Evolutionary conservation across 2,888 invertebrate genomes (phyloP).

Genomic region (Autographa gamma): DNA sequence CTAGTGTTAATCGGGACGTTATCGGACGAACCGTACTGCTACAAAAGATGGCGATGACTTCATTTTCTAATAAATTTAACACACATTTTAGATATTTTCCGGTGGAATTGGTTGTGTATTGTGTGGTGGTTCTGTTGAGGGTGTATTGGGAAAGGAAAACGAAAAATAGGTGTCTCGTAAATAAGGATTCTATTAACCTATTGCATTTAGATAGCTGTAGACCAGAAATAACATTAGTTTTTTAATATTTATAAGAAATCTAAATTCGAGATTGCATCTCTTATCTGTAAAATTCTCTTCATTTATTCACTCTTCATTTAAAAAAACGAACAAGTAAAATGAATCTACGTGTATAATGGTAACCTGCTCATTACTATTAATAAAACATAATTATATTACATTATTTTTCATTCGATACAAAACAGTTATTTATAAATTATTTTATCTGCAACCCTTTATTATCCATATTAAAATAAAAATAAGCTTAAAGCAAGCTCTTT

Average conservation of each 20-base stretch:
- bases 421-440: too few species aligned
- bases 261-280: too few species aligned
- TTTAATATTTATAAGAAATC: too few species aligned
- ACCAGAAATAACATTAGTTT: too few species aligned
- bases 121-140: conserved; percentile 8
- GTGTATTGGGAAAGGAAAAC: not conserved
- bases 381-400: too few species aligned
- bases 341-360: too few species aligned
- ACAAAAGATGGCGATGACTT: conserved; percentile 65
- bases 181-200: not conserved
- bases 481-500: not conserved
- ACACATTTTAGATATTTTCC: conserved; percentile 44
- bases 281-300: too few species aligned
- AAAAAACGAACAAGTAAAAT: too few species aligned
- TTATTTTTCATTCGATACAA: too few species aligned
- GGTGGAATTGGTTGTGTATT: conserved; percentile 20
- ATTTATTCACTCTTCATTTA: too few species aligned
- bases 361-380: too few species aligned
- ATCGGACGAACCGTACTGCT: conserved; percentile 48
- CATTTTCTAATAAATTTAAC: conserved; percentile 69
- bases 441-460: not conserved
- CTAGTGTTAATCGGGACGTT: conserved; percentile 58
- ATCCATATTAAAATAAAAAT: not conserved
- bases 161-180: not conserved
- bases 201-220: too few species aligned